These are phyloP conservation scores for Anoplopoma fimbria DNA, from an alignment of 2,113 vertebrate species.

Conservation along the genomic window DNA sequence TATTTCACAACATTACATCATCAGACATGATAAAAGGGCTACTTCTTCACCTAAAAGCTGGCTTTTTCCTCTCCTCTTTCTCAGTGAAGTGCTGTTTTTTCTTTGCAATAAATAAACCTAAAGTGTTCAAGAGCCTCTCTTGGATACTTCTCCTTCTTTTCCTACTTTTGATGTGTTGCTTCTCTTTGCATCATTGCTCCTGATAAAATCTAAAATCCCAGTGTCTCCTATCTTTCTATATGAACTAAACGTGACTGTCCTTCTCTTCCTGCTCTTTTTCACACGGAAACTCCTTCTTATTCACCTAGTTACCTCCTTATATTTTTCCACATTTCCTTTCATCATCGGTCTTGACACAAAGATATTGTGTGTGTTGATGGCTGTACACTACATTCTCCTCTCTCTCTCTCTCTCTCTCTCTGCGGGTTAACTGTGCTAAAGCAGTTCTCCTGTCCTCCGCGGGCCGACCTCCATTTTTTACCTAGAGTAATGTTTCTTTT, in stretches of 20 bases:
- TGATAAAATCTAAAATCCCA: constrained; percentile 49
- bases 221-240: constrained; percentile 25
- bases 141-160: constrained; percentile 8
- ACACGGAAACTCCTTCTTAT: not conserved
- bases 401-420: not conserved
- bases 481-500: constrained; percentile 60
- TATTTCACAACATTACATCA: constrained; percentile 56
- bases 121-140: constrained; percentile 15
- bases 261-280: not conserved
- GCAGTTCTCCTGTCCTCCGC: constrained; percentile 32
- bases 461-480: constrained; percentile 53
- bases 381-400: constrained; percentile 5
- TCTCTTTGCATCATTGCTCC: constrained; percentile 65
- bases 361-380: constrained; percentile 8
- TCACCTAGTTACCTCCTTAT: not conserved
- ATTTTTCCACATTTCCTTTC: not conserved
- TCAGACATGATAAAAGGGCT: constrained; percentile 4
- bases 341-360: not conserved
- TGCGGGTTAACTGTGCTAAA: constrained; percentile 53
- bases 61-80: not conserved
- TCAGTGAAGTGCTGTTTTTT: not conserved
- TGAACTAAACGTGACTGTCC: not conserved
- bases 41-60: not conserved
- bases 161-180: constrained; percentile 44
- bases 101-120: constrained; percentile 7